Conservation (phyloP, 2,113 vertebrate genomes). For the Lamprotornis superbus region DNA sequence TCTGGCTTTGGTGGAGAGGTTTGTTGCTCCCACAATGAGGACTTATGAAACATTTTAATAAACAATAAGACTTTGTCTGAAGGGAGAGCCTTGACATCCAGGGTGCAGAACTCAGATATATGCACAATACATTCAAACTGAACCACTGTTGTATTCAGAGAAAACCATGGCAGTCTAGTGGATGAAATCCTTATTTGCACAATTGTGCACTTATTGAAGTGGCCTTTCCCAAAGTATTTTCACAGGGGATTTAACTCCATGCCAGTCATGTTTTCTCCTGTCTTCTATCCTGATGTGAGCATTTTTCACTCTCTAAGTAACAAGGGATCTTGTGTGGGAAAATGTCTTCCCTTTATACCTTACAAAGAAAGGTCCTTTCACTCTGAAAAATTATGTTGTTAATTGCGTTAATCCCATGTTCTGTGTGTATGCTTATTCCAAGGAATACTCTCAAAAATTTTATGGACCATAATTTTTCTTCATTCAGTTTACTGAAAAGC, state of each 20-base stretch:
- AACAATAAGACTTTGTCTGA: slow-evolving; percentile 53
- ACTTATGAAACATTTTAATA: slow-evolving; percentile 43
- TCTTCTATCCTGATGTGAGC: background rate
- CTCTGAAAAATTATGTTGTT: background rate
- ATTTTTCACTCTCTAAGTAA: slow-evolving; percentile 22
- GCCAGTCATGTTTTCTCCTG: background rate
- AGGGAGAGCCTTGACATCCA: background rate
- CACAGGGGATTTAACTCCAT: background rate
- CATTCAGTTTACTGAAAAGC: background rate
- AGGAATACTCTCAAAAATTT: background rate
- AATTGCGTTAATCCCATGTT: background rate
- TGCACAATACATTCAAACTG: slow-evolving; percentile 3
- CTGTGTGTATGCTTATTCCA: background rate
- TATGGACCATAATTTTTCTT: background rate
- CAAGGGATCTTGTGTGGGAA: background rate
- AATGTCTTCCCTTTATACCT: background rate
- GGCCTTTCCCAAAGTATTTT: slow-evolving; percentile 20
- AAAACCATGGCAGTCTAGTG: background rate
- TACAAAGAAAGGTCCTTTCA: background rate
- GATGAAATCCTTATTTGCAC: slow-evolving; percentile 27
- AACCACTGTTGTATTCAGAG: background rate
- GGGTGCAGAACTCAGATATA: background rate
- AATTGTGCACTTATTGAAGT: background rate
- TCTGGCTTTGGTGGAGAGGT: slow-evolving; percentile 37
- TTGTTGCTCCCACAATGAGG: slow-evolving; percentile 24